A percentile compares a stretch with the other conserved stretches of the same genome.
Evolutionary conservation across 2,797 vertebrate species (phyloP).

Genomic region (Phataginus tricuspis): DNA sequence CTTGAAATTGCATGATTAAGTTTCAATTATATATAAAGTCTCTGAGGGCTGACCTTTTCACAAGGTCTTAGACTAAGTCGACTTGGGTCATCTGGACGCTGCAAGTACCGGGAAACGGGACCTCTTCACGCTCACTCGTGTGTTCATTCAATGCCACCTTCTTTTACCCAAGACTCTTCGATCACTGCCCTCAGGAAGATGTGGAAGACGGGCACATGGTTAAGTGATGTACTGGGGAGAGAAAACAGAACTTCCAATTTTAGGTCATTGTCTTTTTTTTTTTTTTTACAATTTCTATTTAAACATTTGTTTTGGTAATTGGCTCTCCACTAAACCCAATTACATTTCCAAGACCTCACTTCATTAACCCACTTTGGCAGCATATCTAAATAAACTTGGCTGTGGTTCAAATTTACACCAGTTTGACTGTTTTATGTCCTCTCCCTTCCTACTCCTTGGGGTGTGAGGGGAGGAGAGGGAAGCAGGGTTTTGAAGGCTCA

Average conservation of each 20-base stretch:
- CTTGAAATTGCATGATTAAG: constrained; percentile 1
- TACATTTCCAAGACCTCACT: not conserved
- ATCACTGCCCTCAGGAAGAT: not conserved
- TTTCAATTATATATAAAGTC: not conserved
- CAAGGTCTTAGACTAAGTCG: not conserved
- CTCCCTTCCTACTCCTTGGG: not conserved
- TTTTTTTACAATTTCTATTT: not conserved
- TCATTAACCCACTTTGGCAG: not conserved
- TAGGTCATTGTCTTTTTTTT: not conserved
- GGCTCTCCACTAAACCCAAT: not conserved
- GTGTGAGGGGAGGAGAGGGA: accelerated
- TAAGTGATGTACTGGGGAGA: not conserved
- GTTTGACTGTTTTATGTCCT: not conserved
- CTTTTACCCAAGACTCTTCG: not conserved
- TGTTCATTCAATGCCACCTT: not conserved
- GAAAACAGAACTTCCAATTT: constrained; percentile 23
- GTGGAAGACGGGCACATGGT: not conserved
- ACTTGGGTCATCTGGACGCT: not conserved
- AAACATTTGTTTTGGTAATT: not conserved
- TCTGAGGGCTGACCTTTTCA: not conserved
- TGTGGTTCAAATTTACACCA: not conserved
- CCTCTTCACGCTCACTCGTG: not conserved
- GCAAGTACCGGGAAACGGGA: not conserved
- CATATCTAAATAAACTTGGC: not conserved
- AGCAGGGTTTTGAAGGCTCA: not conserved